A percentile compares a stretch with the other conserved stretches of the same genome.
These are phyloP conservation scores for Stenchaetothrips biformis DNA, from an alignment of 2,888 invertebrate genomes.

Conservation along the genomic window DNA sequence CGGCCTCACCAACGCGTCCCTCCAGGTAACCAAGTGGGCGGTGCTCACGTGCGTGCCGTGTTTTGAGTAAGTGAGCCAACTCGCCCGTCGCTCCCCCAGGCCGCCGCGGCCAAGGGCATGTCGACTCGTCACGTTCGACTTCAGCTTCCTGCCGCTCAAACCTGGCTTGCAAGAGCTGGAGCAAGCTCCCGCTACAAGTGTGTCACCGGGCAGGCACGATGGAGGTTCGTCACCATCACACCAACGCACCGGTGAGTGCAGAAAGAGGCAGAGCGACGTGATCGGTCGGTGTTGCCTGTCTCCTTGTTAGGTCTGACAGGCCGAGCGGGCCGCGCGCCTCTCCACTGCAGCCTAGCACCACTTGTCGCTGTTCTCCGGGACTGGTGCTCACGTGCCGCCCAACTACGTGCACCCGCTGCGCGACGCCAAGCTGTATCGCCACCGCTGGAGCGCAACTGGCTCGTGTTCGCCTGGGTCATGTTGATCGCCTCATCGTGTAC, in stretches of 20 bases:
- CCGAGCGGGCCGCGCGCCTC: not conserved
- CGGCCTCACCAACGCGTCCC: not conserved
- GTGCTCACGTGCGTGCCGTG: not conserved
- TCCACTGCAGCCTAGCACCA: not conserved
- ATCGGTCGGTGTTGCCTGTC: no score
- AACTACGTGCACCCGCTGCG: slow-evolving; percentile 10
- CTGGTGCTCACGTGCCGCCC: not conserved
- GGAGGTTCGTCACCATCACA: not conserved
- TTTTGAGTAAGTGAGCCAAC: no score
- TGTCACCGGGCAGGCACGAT: not conserved
- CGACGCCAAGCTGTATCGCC: slow-evolving; percentile 1
- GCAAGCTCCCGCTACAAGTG: not conserved
- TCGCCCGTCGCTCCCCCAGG: not conserved
- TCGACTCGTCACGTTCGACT: not conserved
- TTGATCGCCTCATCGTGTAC: not conserved
- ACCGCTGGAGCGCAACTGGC: slow-evolving; percentile 9
- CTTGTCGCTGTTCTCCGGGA: slow-evolving; percentile 9
- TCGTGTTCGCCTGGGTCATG: slow-evolving; percentile 1
- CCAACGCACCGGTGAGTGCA: not conserved
- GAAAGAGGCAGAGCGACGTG: not conserved
- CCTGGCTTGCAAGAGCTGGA: slow-evolving; percentile 6
- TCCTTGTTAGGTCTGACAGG: not conserved
- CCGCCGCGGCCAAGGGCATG: not conserved
- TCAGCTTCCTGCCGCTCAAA: slow-evolving; percentile 1
- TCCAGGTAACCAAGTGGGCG: not conserved